These are phyloP conservation scores for Verasper variegatus DNA, from an alignment of 2,113 vertebrate species.

Conservation along the genomic window DNA sequence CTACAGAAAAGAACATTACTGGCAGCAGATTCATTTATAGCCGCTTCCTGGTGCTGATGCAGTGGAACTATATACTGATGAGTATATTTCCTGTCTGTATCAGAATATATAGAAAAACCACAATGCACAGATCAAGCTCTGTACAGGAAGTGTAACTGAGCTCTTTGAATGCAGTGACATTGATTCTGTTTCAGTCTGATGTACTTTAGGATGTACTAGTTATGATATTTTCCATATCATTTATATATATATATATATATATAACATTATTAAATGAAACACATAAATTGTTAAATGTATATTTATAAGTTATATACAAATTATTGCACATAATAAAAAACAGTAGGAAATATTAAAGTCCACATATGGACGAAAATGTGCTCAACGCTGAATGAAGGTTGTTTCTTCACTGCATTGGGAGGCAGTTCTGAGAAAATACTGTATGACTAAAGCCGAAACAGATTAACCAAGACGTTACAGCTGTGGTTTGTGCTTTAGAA, in stretches of 20 bases:
- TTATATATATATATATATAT: no score
- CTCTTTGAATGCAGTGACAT: background rate
- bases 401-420: no score
- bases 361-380: background rate
- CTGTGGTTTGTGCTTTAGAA: no score
- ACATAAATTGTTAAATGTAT: background rate
- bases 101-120: conserved; percentile 1
- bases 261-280: background rate
- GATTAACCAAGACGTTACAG: no score
- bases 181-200: background rate
- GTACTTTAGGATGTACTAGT: background rate
- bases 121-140: background rate
- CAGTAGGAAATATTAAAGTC: background rate
- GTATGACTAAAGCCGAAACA: no score
- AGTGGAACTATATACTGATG: conserved; percentile 4
- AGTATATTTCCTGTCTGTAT: conserved; percentile 6
- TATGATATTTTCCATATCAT: no score
- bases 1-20: background rate
- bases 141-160: background rate
- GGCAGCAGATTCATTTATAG: conserved; percentile 12
- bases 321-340: no score
- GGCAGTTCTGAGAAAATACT: background rate
- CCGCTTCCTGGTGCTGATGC: conserved; percentile 26
- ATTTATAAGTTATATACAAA: background rate
- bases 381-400: background rate